Base-by-base conservation (phyloP, 1,140 invertebrate genomes). In the Trichogramma pretiosum region DNA sequence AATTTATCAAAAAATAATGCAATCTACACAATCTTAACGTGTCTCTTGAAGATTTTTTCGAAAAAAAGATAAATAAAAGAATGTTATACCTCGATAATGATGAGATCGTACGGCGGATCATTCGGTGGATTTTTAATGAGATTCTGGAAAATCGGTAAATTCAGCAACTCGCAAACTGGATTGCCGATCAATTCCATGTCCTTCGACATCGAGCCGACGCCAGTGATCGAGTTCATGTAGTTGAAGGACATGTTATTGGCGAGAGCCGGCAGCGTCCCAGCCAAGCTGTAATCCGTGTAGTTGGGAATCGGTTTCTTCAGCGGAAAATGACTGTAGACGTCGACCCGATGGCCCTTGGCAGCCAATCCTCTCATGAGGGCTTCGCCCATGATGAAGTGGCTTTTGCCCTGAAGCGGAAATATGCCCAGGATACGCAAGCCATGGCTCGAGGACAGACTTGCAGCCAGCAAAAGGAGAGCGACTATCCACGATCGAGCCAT, bases 351-450 rank as follows among this genome's bases (percentile, higher is more conserved):
- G 11, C 76, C 77, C 30, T 63, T 60, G 24, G 52, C 51, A 2
- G 74, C 77, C 34, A 81, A 52, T 28, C 64, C 75, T 47, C 72
- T 72, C 50, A 74, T 65, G 36, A 80, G 48, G 0, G 65, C 60
- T 13, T 72, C 66, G 8, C 71, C 72, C 19, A 77, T 65, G 46
- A 68, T 63, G 45, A 68, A 75, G 53, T 81, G 79, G 46, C 78
- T 80, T 52, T 66, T 70, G 0, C 63, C 65, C 3, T 58, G 54
- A 4, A 71, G 56, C 19, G 67, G 70, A 32, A 75, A 65, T 11
- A 78, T 50, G n/a, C 67, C 58, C 1, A 66, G 46, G 14, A 68
- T 65, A 33, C 58, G 36, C 3, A 21, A 37, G 19, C 24, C 24
- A 28, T 28, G 5, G 24, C 24, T n/a, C n/a, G n/a, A n/a, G n/a